These are phyloP conservation scores for Ispidina lecontei DNA, from an alignment of 2,797 vertebrate species.

Conservation along the genomic window DNA sequence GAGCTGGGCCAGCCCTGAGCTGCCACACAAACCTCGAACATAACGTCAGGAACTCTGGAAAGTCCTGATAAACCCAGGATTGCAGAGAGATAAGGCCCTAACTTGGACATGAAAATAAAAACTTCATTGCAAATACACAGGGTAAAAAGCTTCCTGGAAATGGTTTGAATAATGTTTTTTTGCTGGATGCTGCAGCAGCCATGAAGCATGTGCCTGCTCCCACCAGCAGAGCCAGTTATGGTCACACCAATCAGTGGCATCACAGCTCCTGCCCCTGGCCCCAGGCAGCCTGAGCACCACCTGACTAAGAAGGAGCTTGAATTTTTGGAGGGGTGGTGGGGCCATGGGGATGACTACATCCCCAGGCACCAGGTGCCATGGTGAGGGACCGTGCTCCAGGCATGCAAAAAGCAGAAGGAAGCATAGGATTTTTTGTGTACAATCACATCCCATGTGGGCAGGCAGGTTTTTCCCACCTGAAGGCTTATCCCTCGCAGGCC, in stretches of 20 bases:
- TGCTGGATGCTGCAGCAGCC: rapidly evolving
- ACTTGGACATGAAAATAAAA: not conserved
- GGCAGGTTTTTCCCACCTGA: not conserved
- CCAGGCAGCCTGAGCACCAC: not conserved
- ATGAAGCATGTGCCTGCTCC: rapidly evolving
- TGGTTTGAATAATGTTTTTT: not conserved
- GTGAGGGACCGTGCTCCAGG: not conserved
- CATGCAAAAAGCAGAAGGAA: not conserved
- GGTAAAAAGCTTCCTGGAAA: not conserved
- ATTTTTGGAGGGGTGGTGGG: not conserved
- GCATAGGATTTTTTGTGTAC: rapidly evolving
- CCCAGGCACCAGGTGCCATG: not conserved
- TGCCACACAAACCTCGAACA: conserved; percentile 12
- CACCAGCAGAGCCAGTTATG: rapidly evolving
- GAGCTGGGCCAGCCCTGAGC: not conserved
- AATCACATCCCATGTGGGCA: not conserved
- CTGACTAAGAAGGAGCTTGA: not conserved
- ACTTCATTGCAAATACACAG: not conserved
- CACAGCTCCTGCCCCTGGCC: not conserved
- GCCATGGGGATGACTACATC: rapidly evolving
- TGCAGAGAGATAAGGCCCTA: not conserved
- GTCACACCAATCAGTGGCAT: rapidly evolving
- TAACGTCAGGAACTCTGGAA: conserved; percentile 50
- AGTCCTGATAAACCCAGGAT: conserved; percentile 9
- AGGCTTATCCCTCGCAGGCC: not conserved